Evolutionary conservation across 2,888 invertebrate species (phyloP).

Genomic region (Archips xylosteana): DNA sequence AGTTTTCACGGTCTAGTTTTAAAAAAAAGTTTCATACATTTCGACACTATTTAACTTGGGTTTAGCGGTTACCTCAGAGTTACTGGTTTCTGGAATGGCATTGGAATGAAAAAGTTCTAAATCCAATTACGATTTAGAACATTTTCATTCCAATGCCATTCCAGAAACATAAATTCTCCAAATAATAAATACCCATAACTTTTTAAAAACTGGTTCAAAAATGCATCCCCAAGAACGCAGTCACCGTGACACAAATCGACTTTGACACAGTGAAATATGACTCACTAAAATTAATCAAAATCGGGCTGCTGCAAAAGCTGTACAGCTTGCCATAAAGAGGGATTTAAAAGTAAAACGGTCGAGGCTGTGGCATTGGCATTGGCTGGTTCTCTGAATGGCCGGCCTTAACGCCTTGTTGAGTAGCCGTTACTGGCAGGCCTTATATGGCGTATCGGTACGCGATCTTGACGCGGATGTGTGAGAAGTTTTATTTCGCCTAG

Average conservation of each 20-base stretch:
- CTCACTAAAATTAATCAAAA: constrained; percentile 38
- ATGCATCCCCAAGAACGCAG: not conserved
- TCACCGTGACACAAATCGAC: constrained; percentile 17
- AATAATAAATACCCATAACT: not conserved
- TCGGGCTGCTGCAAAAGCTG: no score
- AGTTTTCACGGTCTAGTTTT: no score
- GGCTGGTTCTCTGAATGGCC: constrained; percentile 58
- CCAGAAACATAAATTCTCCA: no score
- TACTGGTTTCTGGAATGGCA: no score
- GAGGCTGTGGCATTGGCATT: constrained; percentile 71
- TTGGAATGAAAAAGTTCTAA: no score
- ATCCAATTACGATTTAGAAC: no score
- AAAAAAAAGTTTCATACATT: no score
- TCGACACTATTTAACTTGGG: no score
- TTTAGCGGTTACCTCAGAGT: no score
- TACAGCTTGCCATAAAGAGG: constrained; percentile 34
- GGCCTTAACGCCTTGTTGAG: constrained; percentile 68
- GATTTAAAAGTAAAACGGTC: constrained; percentile 60
- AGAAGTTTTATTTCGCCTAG: not conserved
- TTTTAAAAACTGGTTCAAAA: not conserved
- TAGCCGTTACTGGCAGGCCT: constrained; percentile 65
- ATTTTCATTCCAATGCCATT: no score
- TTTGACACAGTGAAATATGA: constrained; percentile 20
- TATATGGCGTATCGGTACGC: constrained; percentile 57
- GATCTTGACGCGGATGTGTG: constrained; percentile 21